Evolutionary conservation across 2,113 vertebrate genomes (phyloP), one percentile per base, ranked within the genome.

Genomic region (Saguinus midas): DNA sequence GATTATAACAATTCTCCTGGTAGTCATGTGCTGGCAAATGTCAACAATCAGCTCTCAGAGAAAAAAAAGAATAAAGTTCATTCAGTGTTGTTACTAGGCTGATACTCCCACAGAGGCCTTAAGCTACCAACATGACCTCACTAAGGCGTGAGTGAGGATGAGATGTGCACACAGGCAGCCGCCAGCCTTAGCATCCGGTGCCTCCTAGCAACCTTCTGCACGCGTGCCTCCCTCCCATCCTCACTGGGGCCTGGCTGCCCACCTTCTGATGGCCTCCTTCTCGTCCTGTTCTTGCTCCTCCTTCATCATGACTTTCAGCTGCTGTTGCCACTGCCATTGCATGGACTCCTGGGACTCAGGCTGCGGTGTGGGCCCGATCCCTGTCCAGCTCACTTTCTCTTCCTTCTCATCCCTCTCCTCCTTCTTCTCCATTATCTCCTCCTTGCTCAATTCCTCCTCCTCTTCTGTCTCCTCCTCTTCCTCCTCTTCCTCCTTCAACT

Each of bases 181-280:
- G n/a, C 37, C 32, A 35, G 10, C 29, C 76, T 85, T 80, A 21
- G 18, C 2, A 37, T 3, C 8, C 35, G 1, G 0, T 1, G 84
- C 45, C 35, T 37, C 11, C 48, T 10, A 20, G 58, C 29, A 37
- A 1, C 48, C 93, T 50, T 29, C 66, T 6, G 48, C 57, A 55
- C 17, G 2, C n/a, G 6, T 21, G 6, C 50, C 17, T 35, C 35
- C 23, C 40, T 21, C 68, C 40, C 6, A 18, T 25, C 68, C 45
- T n/a, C 61, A 1, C 21, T 4, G 11, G 32, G 37, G 48, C 32
- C 20, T 73, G 20, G 55, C 73, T 78, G 90, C 98, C 98, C 93
- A 99, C 99, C 99, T 98, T 27, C 83, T 92, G 25, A 98, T 97
- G 58, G 96, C 91, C 72, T 98, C 97, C 95, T 98, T 98, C 76